Percentiles rank a stretch among this genome's conserved stretches.
Evolutionary conservation across 2,113 vertebrate genomes (phyloP).

Genomic region (Chloropsis hardwickii): DNA sequence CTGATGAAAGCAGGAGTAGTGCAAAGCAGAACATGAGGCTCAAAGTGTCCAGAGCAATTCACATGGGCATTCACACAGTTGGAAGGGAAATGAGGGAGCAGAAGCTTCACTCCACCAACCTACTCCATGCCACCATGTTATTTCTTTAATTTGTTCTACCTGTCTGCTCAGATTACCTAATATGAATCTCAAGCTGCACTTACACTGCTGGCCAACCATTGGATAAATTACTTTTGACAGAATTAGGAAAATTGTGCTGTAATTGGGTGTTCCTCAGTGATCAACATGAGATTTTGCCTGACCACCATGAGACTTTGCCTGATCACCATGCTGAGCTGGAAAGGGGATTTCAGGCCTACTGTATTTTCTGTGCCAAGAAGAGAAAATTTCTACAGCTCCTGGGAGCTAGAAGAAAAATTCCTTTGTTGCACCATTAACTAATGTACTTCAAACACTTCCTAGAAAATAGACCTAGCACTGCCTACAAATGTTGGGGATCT

Average conservation of each 20-base stretch:
- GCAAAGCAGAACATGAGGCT: background rate
- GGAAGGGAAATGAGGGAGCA: background rate
- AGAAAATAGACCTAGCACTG: background rate
- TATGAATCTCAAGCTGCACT: background rate
- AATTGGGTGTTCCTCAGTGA: background rate
- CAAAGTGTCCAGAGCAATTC: background rate
- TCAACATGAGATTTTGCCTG: background rate
- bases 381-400: background rate
- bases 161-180: conserved; percentile 38
- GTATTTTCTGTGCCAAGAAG: background rate
- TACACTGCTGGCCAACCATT: background rate
- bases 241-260: background rate
- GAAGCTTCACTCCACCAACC: background rate
- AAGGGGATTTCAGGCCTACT: background rate
- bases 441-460: background rate
- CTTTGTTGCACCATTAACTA: background rate
- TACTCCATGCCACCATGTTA: background rate
- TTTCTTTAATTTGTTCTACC: conserved; percentile 31
- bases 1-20: background rate
- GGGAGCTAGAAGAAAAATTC: background rate
- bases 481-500: background rate
- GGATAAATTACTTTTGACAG: background rate
- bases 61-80: background rate
- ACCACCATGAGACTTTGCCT: background rate
- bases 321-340: background rate